Conservation (phyloP, 2,113 vertebrate species). For the Ancistrus triradiatus region DNA sequence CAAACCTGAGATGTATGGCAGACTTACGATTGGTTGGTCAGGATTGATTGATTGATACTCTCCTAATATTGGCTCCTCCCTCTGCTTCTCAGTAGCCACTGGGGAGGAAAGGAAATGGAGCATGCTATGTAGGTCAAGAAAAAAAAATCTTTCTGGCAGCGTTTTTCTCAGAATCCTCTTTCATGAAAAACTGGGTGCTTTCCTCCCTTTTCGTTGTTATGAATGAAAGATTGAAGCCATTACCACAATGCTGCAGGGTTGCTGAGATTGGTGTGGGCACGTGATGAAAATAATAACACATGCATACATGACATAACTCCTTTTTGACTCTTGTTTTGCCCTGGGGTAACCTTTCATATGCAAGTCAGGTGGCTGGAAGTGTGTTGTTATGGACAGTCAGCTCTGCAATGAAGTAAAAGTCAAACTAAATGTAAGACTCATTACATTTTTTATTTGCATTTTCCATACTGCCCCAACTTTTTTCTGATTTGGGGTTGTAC, state of each 20-base stretch:
- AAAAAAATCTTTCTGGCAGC: neutral
- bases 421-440: too few relatives aligned
- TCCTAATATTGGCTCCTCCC: neutral
- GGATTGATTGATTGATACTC: conserved; percentile 18
- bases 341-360: conserved; percentile 5
- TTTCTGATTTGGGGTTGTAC: too few relatives aligned
- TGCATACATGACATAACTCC: conserved; percentile 10
- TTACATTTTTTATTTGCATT: too few relatives aligned
- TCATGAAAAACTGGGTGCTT: conserved; percentile 3
- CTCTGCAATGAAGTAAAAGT: too few relatives aligned
- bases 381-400: neutral
- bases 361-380: neutral
- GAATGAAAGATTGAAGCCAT: conserved; percentile 28
- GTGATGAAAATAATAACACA: conserved; percentile 26
- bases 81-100: neutral
- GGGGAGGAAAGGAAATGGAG: conserved; percentile 17
- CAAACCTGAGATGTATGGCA: too few relatives aligned
- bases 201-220: neutral
- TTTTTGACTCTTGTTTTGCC: conserved; percentile 17
- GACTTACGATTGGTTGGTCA: conserved; percentile 17
- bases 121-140: conserved; percentile 32
- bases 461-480: too few relatives aligned
- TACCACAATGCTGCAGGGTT: conserved; percentile 28
- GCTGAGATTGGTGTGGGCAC: conserved; percentile 9
- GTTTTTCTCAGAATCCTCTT: conserved; percentile 6